Evolutionary conservation across 2,888 invertebrate genomes (phyloP).

Genomic region (Apodemia duryi): DNA sequence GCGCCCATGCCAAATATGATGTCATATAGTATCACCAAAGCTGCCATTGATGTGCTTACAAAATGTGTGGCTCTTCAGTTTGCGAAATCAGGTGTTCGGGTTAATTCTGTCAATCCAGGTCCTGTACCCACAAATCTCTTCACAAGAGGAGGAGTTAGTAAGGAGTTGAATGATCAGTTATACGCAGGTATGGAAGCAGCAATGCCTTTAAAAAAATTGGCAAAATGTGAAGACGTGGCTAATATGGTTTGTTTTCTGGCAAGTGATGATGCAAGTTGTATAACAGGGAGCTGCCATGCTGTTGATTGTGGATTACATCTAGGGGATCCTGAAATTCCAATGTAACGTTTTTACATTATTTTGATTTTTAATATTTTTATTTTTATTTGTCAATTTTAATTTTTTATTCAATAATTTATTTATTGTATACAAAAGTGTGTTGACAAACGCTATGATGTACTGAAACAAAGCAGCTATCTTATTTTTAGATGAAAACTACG

Average conservation of each 20-base stretch:
- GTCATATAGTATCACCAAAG: slow-evolving; percentile 62
- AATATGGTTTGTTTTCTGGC: slow-evolving; percentile 53
- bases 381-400: neutral
- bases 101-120: slow-evolving; percentile 61
- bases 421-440: no score
- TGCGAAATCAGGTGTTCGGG: slow-evolving; percentile 52
- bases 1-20: slow-evolving; percentile 46
- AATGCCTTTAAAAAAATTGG: slow-evolving; percentile 47
- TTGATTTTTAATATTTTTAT: neutral
- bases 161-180: slow-evolving; percentile 41
- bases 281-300: slow-evolving; percentile 51
- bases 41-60: slow-evolving; percentile 59
- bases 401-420: no score
- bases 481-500: neutral
- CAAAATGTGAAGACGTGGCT: slow-evolving; percentile 50
- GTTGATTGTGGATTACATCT: slow-evolving; percentile 56
- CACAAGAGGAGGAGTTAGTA: slow-evolving; percentile 46
- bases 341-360: slow-evolving; percentile 3
- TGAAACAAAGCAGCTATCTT: neutral
- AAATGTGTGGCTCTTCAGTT: slow-evolving; percentile 56
- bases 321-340: slow-evolving; percentile 32
- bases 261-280: slow-evolving; percentile 51
- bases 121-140: slow-evolving; percentile 55
- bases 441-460: no score
- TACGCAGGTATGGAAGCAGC: slow-evolving; percentile 40